Conservation (phyloP, 2,797 vertebrate species). For the Chromis chromis region DNA sequence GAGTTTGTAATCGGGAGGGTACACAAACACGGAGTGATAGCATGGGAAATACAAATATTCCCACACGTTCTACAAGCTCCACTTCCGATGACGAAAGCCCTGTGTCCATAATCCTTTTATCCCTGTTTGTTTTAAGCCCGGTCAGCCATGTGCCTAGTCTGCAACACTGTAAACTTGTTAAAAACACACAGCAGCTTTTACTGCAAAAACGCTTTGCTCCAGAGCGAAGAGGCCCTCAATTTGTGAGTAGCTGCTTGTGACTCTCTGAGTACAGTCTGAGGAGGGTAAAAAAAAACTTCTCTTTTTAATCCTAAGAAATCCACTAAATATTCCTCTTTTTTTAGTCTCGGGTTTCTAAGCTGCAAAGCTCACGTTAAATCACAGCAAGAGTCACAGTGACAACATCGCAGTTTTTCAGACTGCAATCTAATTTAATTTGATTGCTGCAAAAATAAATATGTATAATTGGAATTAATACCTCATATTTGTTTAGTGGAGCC, state of each 20-base stretch:
- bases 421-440: background rate
- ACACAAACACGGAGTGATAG: constrained; percentile 46
- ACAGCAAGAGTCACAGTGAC: constrained; percentile 3
- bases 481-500: background rate
- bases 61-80: constrained; percentile 63
- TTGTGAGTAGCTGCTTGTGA: constrained; percentile 31
- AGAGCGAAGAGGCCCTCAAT: background rate
- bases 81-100: constrained; percentile 58
- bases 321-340: constrained; percentile 23
- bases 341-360: constrained; percentile 10
- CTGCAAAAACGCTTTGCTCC: constrained; percentile 34
- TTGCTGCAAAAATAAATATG: background rate
- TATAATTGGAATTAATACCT: background rate
- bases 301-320: constrained; percentile 17
- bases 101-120: constrained; percentile 72
- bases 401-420: background rate
- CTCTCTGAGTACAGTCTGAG: constrained; percentile 6
- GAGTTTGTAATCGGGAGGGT: constrained; percentile 34
- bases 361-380: constrained; percentile 10
- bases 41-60: constrained; percentile 77
- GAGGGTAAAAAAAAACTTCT: constrained; percentile 12
- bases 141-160: constrained; percentile 59
- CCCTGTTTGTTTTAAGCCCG: constrained; percentile 76
- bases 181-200: constrained; percentile 52
- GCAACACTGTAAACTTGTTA: constrained; percentile 67